Evolutionary conservation across 1,140 invertebrate species (phyloP).

Genomic region (Trinorchestia longiramus): DNA sequence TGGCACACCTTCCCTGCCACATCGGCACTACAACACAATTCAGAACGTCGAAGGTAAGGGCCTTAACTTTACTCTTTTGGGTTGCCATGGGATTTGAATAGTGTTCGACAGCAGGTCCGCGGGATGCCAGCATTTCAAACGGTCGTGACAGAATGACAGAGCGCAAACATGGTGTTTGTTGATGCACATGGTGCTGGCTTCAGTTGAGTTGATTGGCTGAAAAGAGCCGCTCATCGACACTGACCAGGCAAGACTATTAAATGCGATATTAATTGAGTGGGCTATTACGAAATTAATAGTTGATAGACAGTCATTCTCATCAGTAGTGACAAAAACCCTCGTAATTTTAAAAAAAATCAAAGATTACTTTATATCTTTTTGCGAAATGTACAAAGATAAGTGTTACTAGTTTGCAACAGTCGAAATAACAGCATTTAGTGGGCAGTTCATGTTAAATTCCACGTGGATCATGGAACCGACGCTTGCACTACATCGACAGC

Average conservation of each 20-base stretch:
- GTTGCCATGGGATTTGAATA: no score
- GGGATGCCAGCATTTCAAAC: neutral
- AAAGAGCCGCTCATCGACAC: neutral
- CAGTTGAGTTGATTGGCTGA: neutral
- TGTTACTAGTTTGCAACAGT: neutral
- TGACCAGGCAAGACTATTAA: neutral
- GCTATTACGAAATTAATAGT: neutral
- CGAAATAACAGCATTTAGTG: neutral
- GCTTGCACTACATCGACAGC: neutral
- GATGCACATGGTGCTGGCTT: no score
- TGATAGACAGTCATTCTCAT: neutral
- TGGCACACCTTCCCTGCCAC: no score
- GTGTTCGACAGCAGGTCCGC: no score
- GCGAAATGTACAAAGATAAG: neutral
- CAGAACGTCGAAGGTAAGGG: no score
- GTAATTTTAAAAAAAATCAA: neutral
- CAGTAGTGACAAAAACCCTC: neutral
- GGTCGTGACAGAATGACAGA: neutral
- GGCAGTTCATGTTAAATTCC: neutral
- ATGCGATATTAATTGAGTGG: neutral
- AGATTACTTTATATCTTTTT: neutral
- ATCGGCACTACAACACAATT: no score
- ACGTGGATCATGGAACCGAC: neutral
- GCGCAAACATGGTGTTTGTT: neutral
- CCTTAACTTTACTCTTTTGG: no score